Percentiles rank a stretch among this genome's conserved stretches.
phyloP scores from a whole-genome alignment of 2,797 vertebrate genomes.

The Myotis planiceps region DNA sequence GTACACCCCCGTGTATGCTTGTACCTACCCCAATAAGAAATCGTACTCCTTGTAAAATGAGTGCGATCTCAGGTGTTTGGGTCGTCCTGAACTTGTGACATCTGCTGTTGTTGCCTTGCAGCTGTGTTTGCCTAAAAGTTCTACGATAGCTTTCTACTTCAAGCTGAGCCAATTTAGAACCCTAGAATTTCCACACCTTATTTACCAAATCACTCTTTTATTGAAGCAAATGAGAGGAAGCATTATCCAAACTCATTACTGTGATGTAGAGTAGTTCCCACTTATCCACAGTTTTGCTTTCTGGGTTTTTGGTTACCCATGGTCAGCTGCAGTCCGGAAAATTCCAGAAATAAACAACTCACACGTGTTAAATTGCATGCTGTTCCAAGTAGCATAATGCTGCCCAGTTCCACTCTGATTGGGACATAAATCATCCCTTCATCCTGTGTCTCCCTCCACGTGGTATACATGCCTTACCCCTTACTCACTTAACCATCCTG shows the following conservation, averaged over 20 bases:
- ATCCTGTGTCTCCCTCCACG: too few relatives aligned
- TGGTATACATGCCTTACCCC: too few relatives aligned
- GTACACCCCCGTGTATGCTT: neutral
- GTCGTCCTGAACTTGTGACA: neutral
- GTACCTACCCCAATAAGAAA: neutral
- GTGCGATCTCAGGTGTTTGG: too few relatives aligned
- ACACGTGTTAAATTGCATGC: too few relatives aligned
- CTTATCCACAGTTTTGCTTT: neutral
- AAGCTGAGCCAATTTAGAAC: neutral
- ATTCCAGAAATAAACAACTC: neutral
- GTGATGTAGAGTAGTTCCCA: neutral
- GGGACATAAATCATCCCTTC: neutral
- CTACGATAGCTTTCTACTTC: neutral
- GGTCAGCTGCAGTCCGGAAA: neutral
- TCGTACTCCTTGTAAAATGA: neutral
- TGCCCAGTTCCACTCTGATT: fast-evolving
- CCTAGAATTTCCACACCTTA: neutral
- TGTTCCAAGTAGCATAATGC: neutral
- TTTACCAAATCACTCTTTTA: neutral
- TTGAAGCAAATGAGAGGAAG: neutral
- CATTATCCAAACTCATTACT: neutral
- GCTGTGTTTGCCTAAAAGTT: neutral
- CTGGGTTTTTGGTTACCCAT: neutral
- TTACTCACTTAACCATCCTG: neutral
- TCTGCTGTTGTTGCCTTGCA: neutral